Percentiles rank a stretch among this genome's conserved stretches.
phyloP scores from a whole-genome alignment of 2,113 vertebrate genomes.

The Gila orcuttii region DNA sequence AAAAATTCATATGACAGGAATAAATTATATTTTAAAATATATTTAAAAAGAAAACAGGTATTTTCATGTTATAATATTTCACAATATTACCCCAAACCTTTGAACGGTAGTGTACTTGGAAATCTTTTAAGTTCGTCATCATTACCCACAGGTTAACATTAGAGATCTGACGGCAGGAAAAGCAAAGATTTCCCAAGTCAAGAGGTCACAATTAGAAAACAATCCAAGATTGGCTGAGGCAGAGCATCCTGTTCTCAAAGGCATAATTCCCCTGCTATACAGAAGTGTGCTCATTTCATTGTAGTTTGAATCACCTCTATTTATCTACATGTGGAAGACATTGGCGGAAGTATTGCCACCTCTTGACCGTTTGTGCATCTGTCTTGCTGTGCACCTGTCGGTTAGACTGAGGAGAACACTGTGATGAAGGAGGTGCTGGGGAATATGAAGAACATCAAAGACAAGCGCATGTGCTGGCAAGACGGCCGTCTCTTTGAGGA shows the following conservation, averaged over 20 bases:
- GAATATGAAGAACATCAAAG: slow-evolving; percentile 83
- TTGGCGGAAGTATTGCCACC: background rate
- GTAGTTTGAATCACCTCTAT: background rate
- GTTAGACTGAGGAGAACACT: slow-evolving; percentile 92
- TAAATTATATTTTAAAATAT: background rate
- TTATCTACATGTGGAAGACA: slow-evolving; percentile 21
- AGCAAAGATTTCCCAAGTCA: background rate
- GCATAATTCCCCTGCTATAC: background rate
- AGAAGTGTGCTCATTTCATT: background rate
- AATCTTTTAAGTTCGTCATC: background rate
- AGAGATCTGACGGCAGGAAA: background rate
- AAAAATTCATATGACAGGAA: too few relatives aligned
- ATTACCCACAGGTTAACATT: background rate
- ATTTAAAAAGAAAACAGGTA: background rate
- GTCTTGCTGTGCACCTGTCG: slow-evolving; percentile 34
- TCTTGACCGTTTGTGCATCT: slow-evolving; percentile 52
- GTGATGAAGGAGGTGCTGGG: slow-evolving; percentile 90
- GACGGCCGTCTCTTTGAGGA: slow-evolving; percentile 93
- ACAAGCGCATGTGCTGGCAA: slow-evolving; percentile 93
- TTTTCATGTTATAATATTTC: background rate
- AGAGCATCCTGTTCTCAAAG: background rate
- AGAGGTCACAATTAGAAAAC: background rate
- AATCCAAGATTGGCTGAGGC: background rate
- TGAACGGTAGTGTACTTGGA: background rate
- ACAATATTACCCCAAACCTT: background rate